Base-by-base conservation (phyloP, 2,888 invertebrate genomes). In the Lycia hirtaria region DNA sequence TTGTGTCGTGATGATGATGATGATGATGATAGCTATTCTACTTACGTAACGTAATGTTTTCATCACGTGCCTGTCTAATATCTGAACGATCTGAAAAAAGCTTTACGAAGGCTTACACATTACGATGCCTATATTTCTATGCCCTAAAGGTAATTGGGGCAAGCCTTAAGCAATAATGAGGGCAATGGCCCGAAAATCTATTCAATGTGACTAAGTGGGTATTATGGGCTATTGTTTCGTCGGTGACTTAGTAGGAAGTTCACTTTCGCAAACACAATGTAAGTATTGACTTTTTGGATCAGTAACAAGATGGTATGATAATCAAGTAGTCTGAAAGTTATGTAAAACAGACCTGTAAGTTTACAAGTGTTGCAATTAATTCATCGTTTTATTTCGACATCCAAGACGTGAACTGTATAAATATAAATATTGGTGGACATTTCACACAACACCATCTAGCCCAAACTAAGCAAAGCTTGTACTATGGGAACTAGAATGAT, bases 101-200 rank as follows among this genome's bases (percentile, higher is more conserved):
- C 6, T 20, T 32, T 4, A 20, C 38, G 38, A 32, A 22, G 24
- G 22, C 22, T 40, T 17, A 19, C 24, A 60, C 64, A 40, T 56
- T 58, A 62, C 64, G 67, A 63, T 55, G 49, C 57, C 67, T 56
- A 69, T 66, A 68, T 65, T 70, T 68, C 59, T 62, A 61, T 62
- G 67, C 70, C 68, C 68, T 51, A 62, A 9, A 64, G 56, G 57
- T 61, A 69, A 71, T 64, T 64, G 62, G 62, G 62, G 56, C 56
- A 65, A 61, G 54, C 58, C 54, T 56, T 55, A 66, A 28, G 56
- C 41, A 52, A 66, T 65, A 58, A 62, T 60, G 14, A 51, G 68
- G 45, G 20, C 60, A 58, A 61, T 68, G 58, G 62, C 61, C 60
- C 43, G 44, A 32, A 3, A 33, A 32, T 17, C 33, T 47, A 45